These are phyloP conservation scores for Phodopus roborovskii DNA, from an alignment of 2,113 vertebrate species.

Conservation along the genomic window DNA sequence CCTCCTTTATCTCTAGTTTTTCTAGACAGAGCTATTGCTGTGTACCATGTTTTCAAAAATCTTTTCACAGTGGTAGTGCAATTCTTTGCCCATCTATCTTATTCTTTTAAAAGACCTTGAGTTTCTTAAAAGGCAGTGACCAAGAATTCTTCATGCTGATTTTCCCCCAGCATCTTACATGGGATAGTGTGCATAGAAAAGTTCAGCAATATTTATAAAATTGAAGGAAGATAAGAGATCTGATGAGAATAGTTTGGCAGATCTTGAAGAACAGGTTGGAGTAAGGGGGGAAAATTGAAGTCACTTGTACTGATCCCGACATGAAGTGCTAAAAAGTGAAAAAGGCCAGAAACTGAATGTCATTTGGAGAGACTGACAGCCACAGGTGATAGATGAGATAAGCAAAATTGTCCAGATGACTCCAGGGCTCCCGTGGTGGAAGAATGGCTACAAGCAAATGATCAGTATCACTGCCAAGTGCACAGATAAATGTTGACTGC, in stretches of 20 bases:
- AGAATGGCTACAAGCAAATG: neutral
- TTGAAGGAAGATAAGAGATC: neutral
- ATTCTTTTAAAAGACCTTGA: neutral
- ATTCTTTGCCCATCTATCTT: neutral
- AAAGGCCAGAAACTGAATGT: slow-evolving; percentile 6
- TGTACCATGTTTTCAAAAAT: neutral
- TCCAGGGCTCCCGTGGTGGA: neutral
- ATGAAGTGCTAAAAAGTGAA: neutral
- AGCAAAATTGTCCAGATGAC: neutral
- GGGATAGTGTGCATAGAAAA: neutral
- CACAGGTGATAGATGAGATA: neutral
- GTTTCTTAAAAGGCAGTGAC: neutral
- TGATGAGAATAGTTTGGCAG: slow-evolving; percentile 2
- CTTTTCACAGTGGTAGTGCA: neutral
- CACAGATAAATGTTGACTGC: neutral
- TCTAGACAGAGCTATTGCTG: neutral
- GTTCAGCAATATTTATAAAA: slow-evolving; percentile 2
- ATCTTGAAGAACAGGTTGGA: neutral
- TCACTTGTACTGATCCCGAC: neutral
- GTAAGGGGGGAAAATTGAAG: neutral
- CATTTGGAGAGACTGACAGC: slow-evolving; percentile 8
- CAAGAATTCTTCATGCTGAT: neutral
- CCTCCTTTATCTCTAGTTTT: neutral
- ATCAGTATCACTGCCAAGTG: neutral
- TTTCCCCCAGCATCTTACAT: neutral